Base-by-base conservation (phyloP, 2,113 vertebrate genomes). In the Pyxicephalus adspersus region DNA sequence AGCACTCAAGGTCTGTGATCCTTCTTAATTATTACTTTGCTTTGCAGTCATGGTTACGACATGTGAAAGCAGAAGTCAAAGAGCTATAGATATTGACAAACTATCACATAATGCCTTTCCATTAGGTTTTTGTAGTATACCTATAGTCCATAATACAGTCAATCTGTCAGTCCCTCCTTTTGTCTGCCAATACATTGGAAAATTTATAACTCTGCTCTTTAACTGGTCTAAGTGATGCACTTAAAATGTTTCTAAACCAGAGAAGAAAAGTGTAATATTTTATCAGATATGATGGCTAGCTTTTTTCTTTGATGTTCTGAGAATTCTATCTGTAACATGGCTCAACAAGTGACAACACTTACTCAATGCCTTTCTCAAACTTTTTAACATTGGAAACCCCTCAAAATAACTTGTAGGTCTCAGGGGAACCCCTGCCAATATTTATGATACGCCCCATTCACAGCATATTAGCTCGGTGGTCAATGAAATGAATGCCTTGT, bases 11-110 rank as follows among this genome's bases (percentile, higher is more conserved):
- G 68, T 51, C 60, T 38, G 23, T 74, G 25, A 73, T 81, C 65
- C 50, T 81, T 74, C 60, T 19, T 74, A 81, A 74, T 81, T 31
- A 81, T 81, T 52, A 81, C 79, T 64, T 74, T 74, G 60, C 51
- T 81, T 60, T 65, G 79, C 60, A 73, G 79, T 81, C 79, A 81
- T 81, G 68, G 79, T 81, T 81, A 81, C 79, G 13, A 72, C 68
- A 64, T 74, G 71, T 51, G 66, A 54, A 55, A 52, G 28, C 68
- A 73, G 50, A n/a, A 74, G 50, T 57, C 60, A 52, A 55, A 57
- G 78, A 73, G 45, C 45, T 74, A 26, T 22, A 63, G 54, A 38
- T 66, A 65, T 57, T 77, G 51, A 68, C 64, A 80, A 45, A 61
- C 66, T 51, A 58, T 66, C 55, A 72, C 50, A 66, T 63, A 72